These are phyloP conservation scores for Galleria mellonella DNA, from an alignment of 1,140 invertebrate genomes.

Conservation along the genomic window DNA sequence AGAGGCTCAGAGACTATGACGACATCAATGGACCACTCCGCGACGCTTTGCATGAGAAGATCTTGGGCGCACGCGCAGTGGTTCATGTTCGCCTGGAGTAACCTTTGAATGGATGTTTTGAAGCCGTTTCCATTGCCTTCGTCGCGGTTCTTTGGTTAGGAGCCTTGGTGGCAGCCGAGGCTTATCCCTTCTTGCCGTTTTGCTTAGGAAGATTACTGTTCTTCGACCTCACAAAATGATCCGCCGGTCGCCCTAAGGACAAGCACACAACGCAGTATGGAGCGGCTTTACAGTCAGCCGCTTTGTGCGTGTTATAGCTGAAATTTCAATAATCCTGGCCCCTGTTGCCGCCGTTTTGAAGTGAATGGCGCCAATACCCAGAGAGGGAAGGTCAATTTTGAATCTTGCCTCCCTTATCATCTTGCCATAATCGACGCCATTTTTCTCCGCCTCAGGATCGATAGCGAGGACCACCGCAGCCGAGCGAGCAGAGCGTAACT, in stretches of 20 bases:
- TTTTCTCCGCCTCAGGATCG: too few relatives aligned
- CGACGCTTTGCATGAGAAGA: conserved; percentile 13
- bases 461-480: too few relatives aligned
- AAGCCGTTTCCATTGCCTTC: too few relatives aligned
- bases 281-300: not conserved
- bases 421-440: too few relatives aligned
- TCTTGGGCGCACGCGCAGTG: conserved; percentile 14
- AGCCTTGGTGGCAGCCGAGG: not conserved
- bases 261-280: too few relatives aligned
- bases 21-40: conserved; percentile 13
- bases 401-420: not conserved
- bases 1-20: conserved; percentile 16
- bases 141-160: not conserved
- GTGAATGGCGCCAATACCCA: not conserved
- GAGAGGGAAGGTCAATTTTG: not conserved
- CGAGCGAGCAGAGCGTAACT: too few relatives aligned
- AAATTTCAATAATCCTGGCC: not conserved
- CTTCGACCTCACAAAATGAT: too few relatives aligned
- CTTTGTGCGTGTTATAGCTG: not conserved
- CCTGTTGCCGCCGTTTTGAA: not conserved
- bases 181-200: not conserved
- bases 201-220: too few relatives aligned
- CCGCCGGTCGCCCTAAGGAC: too few relatives aligned
- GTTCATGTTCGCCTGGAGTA: conserved; percentile 10
- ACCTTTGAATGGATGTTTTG: too few relatives aligned